Base-by-base conservation (phyloP, 1,140 invertebrate genomes). In the Centruroides sculpturatus region DNA sequence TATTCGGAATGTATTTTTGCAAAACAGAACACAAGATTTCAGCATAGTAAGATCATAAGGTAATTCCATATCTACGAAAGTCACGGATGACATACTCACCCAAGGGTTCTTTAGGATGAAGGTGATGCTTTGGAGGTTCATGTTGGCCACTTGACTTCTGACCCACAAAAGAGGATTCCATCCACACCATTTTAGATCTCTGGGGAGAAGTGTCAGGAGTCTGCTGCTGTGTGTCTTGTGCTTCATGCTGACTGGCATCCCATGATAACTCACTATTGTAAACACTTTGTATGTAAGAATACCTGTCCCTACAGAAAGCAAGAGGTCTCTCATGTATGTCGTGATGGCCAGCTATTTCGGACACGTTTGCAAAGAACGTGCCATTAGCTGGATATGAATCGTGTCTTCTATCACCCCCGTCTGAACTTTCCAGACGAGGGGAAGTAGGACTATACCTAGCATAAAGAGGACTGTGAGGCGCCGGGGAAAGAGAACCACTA, bases 391-490 rank as follows among this genome's bases (percentile, higher is more conserved):
- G 41, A 41, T 41, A 41, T 51, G 12, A 13, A 34, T 34, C 23
- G 11, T 34, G n/a, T n/a, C n/a, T 34, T 13, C 50, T 51, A 34
- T 51, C 23, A 51, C 50, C 50, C 50, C n/a, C 50, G 50, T 51
- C 12, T 34, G 12, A 6, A 13, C 23, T 34, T 6, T 51, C 50
- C 50, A 34, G 50, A 34, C n/a, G 50, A n/a, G 50, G n/a, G 50
- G 23, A 51, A n/a, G n/a, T 34, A 34, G n/a, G 50, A 34, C 50
- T n/a, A 13, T 13, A 51, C 5, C 23, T 59, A 59, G 53, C 56
- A 62, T 66, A 57, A 59, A 67, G 83, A 74, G 66, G 83, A 78
- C 71, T 79, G 75, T 78, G 84, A 77, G 67, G 80, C 75, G 36
- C 79, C 49, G 80, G 81, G 49, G 80, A 82, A 64, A 81, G 82